These are phyloP conservation scores for Euborellia annulipes DNA, from an alignment of 1,140 invertebrate species.

Conservation along the genomic window DNA sequence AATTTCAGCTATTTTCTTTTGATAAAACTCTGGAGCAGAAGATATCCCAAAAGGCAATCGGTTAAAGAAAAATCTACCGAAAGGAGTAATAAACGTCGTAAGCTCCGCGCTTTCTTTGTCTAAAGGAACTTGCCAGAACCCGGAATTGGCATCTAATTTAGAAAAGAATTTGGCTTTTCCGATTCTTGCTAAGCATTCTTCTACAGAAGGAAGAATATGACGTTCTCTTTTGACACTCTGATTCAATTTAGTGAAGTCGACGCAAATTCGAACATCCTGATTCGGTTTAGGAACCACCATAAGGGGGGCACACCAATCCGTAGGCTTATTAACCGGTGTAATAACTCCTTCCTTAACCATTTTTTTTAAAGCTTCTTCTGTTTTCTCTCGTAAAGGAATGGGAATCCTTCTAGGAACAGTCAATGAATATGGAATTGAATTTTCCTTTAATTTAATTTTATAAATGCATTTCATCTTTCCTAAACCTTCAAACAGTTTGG, in stretches of 20 bases:
- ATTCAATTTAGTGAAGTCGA: slow-evolving; percentile 24
- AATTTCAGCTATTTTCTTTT: too few relatives aligned
- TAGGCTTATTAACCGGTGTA: slow-evolving; percentile 19
- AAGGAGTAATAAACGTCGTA: slow-evolving; percentile 17
- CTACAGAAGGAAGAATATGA: slow-evolving; percentile 4
- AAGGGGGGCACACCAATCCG: slow-evolving; percentile 27
- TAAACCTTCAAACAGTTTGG: too few relatives aligned
- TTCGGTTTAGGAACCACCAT: slow-evolving; percentile 25
- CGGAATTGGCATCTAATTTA: slow-evolving; percentile 13
- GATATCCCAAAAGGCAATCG: slow-evolving; percentile 13
- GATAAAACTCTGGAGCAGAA: slow-evolving; percentile 11
- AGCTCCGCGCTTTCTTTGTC: slow-evolving; percentile 9
- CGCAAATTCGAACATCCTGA: slow-evolving; percentile 24
- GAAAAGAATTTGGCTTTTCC: slow-evolving; percentile 9
- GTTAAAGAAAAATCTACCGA: slow-evolving; percentile 12
- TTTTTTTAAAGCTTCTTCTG: slow-evolving; percentile 16
- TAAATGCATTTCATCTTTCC: too few relatives aligned
- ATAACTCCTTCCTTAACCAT: slow-evolving; percentile 18
- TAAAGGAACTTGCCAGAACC: slow-evolving; percentile 15
- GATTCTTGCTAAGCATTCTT: slow-evolving; percentile 1
- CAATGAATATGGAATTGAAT: slow-evolving; percentile 6
- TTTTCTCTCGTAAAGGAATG: slow-evolving; percentile 17
- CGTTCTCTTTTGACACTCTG: slow-evolving; percentile 16
- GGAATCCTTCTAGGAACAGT: slow-evolving; percentile 17
- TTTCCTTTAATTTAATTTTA: too few relatives aligned